Base-by-base conservation (phyloP, 2,888 invertebrate species). In the Dendrolimus houi region DNA sequence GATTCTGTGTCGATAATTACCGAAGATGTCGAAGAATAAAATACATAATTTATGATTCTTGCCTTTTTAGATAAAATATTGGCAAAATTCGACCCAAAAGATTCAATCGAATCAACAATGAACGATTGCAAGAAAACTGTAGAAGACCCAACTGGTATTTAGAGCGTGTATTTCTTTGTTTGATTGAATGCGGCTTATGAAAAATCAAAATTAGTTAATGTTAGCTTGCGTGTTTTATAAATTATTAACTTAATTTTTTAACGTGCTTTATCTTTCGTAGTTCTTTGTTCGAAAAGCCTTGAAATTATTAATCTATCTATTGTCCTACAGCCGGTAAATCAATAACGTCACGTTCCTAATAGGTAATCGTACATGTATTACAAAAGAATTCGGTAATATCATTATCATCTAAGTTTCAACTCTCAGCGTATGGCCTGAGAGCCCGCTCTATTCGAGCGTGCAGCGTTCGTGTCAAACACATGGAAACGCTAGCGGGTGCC, bases 121-220 rank as follows among this genome's bases (percentile, higher is more conserved):
- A 69, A 64, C 57, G 64, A 60, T 41, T 65, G 59, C 56, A 68
- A 71, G 65, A 67, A 69, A 56, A 61, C 64, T 2, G 59, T 70
- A 58, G 70, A 68, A 63, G 64, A 70, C 42, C 63, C 76, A 14
- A 64, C 65, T 59, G 81, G 83, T 82, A 81, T 56, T 60, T 14
- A 47, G 12, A 47, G 2, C 47, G 47, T 47, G 47, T 9, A 12
- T 12, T 29, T 47, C 47, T 47, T 47, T 47, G 47, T 47, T 47
- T 47, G 47, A 47, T 47, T 47, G 47, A 47, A 47, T 47, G 47
- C 47, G 12, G 9, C 9, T 29, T 29, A 29, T 29, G 29, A 29
- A 29, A 29, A 29, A 29, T 29, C 29, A 29, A 29, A 29, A 29
- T 6, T 10, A 47, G 8, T 47, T 47, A 10, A 47, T 12, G 9